Percentiles rank a stretch among this genome's conserved stretches.
These are phyloP conservation scores for Andrena cerasifolii DNA, from an alignment of 1,140 invertebrate genomes.

Conservation along the genomic window DNA sequence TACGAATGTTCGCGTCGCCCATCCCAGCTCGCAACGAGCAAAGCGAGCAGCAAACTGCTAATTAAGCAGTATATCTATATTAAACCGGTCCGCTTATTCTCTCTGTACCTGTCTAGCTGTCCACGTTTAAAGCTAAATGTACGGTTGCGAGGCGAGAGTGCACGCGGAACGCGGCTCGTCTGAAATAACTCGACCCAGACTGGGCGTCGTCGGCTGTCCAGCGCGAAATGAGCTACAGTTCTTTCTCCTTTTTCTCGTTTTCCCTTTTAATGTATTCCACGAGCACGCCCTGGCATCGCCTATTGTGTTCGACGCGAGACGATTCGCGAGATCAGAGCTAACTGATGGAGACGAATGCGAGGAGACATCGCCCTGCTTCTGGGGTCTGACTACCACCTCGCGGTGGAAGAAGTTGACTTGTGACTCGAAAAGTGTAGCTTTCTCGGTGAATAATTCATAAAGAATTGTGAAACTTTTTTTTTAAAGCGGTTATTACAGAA, in stretches of 20 bases:
- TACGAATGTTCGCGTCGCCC: conserved; percentile 25
- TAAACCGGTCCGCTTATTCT: conserved; percentile 52
- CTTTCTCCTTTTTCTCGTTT: conserved; percentile 20
- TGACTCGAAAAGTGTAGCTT: no score
- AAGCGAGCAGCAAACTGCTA: conserved; percentile 36
- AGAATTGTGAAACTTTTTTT: no score
- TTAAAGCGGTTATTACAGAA: no score
- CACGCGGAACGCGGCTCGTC: conserved; percentile 50
- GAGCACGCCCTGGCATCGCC: conserved; percentile 5
- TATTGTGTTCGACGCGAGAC: conserved; percentile 37
- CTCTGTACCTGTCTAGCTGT: conserved; percentile 59
- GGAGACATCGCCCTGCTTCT: not conserved
- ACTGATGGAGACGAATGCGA: not conserved
- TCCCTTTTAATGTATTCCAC: conserved; percentile 7
- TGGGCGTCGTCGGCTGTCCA: conserved; percentile 67
- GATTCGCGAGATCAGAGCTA: not conserved
- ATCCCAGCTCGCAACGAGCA: conserved; percentile 11
- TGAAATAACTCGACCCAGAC: conserved; percentile 69
- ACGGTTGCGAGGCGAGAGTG: conserved; percentile 41
- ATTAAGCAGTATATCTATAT: conserved; percentile 57
- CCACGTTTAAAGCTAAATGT: conserved; percentile 47
- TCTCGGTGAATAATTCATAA: no score
- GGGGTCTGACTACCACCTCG: no score
- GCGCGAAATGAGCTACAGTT: conserved; percentile 65
- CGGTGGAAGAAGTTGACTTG: no score